Evolutionary conservation across 92 coral and sea anemone species (phyloP), one percentile per base, ranked within the genome.

Genomic region (Siderastrea radians): DNA sequence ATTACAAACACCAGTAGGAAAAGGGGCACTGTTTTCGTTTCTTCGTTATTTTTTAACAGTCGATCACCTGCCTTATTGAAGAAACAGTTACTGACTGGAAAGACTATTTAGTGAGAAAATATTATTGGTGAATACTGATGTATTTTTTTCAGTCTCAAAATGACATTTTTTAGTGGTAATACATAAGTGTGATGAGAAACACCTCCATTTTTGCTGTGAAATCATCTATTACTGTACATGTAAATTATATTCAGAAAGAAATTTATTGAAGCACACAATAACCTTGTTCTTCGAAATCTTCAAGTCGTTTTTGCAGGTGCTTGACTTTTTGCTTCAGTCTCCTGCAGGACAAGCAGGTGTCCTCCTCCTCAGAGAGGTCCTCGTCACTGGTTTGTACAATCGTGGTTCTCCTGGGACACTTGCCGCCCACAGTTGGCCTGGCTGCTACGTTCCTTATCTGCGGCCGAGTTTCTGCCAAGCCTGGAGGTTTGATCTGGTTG

Each of bases 401-500:
- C 45, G 70, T 38, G 43, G 19, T 82, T 26, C 53, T n/a, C 58
- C 86, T 82, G 4, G 86, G 86, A 14, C 86, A 82, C 51, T 82
- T 82, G 5, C 78, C 86, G 11, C 86, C 86, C 16, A 61, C 54
- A 48, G 66, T 82, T 19, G 86, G 86, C 38, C 86, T 69, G 16
- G 78, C 54, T 72, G 26, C 14, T 38, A 49, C 75, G 65, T 16
- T 15, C 7, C 15, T 26, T 26, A 26, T 26, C 38, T 26, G 38
- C 38, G 38, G 38, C 38, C 38, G 38, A 26, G 38, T 26, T 26
- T 26, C 38, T 26, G 38, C 38, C 38, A 26, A 26, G 38, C 38
- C 38, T 26, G 38, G 64, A 6, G 57, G 65, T 75, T 43, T 6
- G 2, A n/a, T 7, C 15, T 1, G 59, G 45, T 19, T 50, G 59